Evolutionary conservation across 2,113 vertebrate species (phyloP).

Genomic region (Euleptes europaea): DNA sequence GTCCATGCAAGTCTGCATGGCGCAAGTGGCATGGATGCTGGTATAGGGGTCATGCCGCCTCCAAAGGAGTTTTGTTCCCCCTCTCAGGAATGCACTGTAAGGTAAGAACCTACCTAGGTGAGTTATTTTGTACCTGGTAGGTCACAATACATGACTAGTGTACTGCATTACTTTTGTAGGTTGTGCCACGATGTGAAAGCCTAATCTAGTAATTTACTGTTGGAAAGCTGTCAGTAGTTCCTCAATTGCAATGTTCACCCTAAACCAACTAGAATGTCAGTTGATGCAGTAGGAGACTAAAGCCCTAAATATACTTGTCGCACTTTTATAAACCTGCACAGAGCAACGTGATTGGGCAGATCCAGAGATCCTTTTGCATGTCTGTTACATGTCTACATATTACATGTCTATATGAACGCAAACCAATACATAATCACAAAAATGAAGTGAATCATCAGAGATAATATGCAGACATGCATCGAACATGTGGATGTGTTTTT

Average conservation of each 20-base stretch:
- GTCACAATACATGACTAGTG: background rate
- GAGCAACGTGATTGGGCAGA: background rate
- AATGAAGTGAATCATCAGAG: background rate
- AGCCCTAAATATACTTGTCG: too few relatives aligned
- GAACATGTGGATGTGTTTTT: background rate
- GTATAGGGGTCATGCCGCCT: too few relatives aligned
- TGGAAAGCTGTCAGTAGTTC: background rate
- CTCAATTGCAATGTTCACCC: background rate
- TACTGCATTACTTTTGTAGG: background rate
- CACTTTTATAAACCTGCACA: background rate
- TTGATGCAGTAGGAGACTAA: background rate
- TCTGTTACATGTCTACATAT: too few relatives aligned
- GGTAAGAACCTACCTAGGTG: too few relatives aligned
- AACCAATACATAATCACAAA: background rate
- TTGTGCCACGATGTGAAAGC: background rate
- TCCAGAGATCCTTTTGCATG: background rate
- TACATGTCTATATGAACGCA: background rate
- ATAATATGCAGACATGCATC: too few relatives aligned
- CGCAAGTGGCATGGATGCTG: too few relatives aligned
- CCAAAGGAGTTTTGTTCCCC: too few relatives aligned
- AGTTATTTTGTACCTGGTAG: too few relatives aligned
- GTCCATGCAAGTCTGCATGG: too few relatives aligned
- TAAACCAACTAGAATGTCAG: background rate
- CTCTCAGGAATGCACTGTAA: too few relatives aligned
- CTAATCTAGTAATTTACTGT: background rate